A percentile compares a stretch with the other conserved stretches of the same genome.
Conservation (phyloP, 2,888 invertebrate species). For the Creontiades dilutus region DNA sequence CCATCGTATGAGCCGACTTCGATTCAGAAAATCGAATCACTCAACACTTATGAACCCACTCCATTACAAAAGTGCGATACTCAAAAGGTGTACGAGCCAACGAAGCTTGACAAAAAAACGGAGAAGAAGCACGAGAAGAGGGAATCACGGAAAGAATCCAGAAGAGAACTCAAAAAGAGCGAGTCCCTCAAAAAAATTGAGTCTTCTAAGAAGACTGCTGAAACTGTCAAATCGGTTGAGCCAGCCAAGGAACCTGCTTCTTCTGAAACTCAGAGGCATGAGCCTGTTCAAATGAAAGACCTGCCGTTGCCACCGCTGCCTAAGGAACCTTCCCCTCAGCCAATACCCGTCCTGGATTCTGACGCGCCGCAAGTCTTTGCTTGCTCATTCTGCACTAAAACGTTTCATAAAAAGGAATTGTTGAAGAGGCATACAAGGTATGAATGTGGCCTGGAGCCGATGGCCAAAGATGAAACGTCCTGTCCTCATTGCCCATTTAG, state of each 20-base stretch:
- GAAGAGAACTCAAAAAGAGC: not conserved
- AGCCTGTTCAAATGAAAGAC: not conserved
- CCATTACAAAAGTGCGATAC: not conserved
- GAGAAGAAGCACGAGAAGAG: conserved; percentile 1
- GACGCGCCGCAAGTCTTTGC: not conserved
- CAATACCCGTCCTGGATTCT: not conserved
- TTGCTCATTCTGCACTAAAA: conserved; percentile 41
- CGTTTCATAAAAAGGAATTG: conserved; percentile 73
- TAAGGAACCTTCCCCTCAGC: conserved; percentile 13
- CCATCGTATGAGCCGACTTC: not conserved
- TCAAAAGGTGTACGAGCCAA: not conserved
- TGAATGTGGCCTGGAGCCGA: conserved; percentile 79
- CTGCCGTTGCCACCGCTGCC: not conserved
- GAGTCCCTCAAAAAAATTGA: not conserved
- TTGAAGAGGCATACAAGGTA: conserved; percentile 76
- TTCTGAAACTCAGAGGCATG: not conserved
- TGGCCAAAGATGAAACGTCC: conserved; percentile 77
- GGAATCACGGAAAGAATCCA: not conserved
- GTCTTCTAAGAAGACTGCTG: not conserved
- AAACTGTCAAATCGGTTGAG: not conserved
- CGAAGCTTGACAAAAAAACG: not conserved
- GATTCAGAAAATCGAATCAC: not conserved
- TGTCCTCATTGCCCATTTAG: conserved; percentile 79
- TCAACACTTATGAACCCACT: conserved; percentile 5
- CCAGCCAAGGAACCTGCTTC: not conserved